Evolutionary conservation across 2,797 vertebrate species (phyloP).

Genomic region (Phyllotis vaccarum): DNA sequence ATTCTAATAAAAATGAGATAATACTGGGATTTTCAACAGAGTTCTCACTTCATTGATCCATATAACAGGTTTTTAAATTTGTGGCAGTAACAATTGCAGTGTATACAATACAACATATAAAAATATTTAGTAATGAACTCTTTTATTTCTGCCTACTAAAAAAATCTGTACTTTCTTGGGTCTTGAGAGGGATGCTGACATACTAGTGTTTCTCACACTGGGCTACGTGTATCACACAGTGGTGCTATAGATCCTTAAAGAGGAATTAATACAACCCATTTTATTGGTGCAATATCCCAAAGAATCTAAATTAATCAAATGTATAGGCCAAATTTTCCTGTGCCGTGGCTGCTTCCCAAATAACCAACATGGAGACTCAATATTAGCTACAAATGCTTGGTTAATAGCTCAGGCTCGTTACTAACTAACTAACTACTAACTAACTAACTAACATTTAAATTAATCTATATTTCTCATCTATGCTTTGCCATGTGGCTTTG

Average conservation of each 20-base stretch:
- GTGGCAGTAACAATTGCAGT: neutral
- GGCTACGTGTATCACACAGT: neutral
- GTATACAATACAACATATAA: neutral
- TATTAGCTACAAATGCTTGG: too few species aligned
- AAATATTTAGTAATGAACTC: neutral
- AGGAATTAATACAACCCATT: neutral
- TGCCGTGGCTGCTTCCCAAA: too few species aligned
- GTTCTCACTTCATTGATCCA: neutral
- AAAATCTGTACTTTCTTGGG: neutral
- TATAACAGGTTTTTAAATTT: neutral
- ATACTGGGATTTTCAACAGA: constrained; percentile 26
- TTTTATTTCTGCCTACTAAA: neutral
- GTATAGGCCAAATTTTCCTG: too few species aligned
- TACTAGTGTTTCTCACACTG: neutral
- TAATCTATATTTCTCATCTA: too few species aligned
- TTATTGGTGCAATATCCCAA: neutral
- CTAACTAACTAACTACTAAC: too few species aligned
- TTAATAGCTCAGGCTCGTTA: too few species aligned
- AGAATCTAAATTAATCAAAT: neutral
- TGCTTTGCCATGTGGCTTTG: too few species aligned
- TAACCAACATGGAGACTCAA: too few species aligned
- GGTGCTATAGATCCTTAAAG: neutral
- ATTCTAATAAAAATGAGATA: neutral
- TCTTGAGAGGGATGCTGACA: neutral
- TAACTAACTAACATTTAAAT: too few species aligned